Percentiles rank a stretch among this genome's conserved stretches.
These are phyloP conservation scores for Lycodopsis pacificus DNA, from an alignment of 2,797 vertebrate genomes.

Conservation along the genomic window DNA sequence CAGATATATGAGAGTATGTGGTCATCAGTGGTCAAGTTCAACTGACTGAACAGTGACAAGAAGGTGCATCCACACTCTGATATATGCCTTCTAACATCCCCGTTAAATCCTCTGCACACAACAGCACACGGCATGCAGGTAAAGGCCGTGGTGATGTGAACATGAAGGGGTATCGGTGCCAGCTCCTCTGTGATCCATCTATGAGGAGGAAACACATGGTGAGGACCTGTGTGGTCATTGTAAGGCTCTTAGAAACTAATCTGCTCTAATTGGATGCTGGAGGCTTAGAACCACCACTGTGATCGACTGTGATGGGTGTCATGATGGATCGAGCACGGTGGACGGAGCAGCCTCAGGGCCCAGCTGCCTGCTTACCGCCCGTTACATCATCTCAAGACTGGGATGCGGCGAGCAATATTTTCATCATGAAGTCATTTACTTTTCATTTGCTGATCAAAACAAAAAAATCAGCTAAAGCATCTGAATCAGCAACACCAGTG, in stretches of 20 bases:
- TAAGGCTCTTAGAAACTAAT: conserved; percentile 84
- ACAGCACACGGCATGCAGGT: conserved; percentile 12
- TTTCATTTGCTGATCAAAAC: background rate
- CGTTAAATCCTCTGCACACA: conserved; percentile 6
- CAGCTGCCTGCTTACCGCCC: background rate
- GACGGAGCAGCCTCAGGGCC: conserved; percentile 39
- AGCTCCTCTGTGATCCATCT: conserved; percentile 32
- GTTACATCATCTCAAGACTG: background rate
- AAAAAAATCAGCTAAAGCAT: background rate
- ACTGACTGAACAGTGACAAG: background rate
- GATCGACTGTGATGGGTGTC: conserved; percentile 66
- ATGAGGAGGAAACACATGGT: conserved; percentile 65
- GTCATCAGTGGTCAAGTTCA: too few species aligned
- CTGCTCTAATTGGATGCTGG: conserved; percentile 79
- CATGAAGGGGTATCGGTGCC: conserved; percentile 10
- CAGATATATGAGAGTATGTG: too few species aligned
- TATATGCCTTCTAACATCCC: background rate
- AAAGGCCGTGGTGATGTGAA: conserved; percentile 15
- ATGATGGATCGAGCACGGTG: conserved; percentile 42
- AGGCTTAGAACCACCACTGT: conserved; percentile 60
- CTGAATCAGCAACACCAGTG: background rate
- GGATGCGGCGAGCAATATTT: background rate
- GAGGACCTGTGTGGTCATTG: conserved; percentile 51
- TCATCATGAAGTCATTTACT: background rate
- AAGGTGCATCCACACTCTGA: background rate